Base-by-base conservation (phyloP, 1,140 invertebrate species). In the Musca domestica region DNA sequence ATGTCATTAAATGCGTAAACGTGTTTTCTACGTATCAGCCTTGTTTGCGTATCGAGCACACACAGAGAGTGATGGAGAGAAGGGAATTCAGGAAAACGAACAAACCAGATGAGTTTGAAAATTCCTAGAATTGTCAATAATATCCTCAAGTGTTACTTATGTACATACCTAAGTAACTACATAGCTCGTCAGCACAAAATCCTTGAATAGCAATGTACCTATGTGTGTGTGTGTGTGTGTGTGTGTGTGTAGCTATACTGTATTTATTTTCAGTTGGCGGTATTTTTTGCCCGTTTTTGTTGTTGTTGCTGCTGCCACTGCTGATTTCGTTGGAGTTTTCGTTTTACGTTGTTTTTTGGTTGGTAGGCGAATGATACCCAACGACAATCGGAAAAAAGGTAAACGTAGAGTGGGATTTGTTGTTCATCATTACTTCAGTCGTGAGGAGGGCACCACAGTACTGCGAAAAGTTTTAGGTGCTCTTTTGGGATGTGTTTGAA, bases 141-240 rank as follows among this genome's bases (percentile, higher is more conserved):
- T 61, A 61, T 61, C 56, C 56, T 61, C 27, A 34, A 61, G 56
- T 34, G 17, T 61, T 61, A 61, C n/a, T n/a, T n/a, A n/a, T n/a
- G n/a, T n/a, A n/a, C n/a, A n/a, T n/a, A n/a, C n/a, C n/a, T 34
- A 27, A 61, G 12, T 17, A 34, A 30, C 17, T 41, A 56, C 52
- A 27, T 56, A 15, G 52, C 9, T 56, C n/a, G n/a, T n/a, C n/a
- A n/a, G n/a, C n/a, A n/a, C n/a, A n/a, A n/a, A n/a, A n/a, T n/a
- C n/a, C n/a, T n/a, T n/a, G n/a, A n/a, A n/a, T n/a, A n/a, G n/a
- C n/a, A n/a, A n/a, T n/a, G n/a, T n/a, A n/a, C n/a, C n/a, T 23
- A n/a, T 56, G 52, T 25, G 20, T 23, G 51, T 23, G 27, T 30
- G 27, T 30, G 9, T 51, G 23, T 23, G 23, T 54, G 19, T 9